Percentiles rank a stretch among this genome's conserved stretches.
Evolutionary conservation across 2,888 invertebrate species (phyloP).

Genomic region (Oligia fasciuncula): DNA sequence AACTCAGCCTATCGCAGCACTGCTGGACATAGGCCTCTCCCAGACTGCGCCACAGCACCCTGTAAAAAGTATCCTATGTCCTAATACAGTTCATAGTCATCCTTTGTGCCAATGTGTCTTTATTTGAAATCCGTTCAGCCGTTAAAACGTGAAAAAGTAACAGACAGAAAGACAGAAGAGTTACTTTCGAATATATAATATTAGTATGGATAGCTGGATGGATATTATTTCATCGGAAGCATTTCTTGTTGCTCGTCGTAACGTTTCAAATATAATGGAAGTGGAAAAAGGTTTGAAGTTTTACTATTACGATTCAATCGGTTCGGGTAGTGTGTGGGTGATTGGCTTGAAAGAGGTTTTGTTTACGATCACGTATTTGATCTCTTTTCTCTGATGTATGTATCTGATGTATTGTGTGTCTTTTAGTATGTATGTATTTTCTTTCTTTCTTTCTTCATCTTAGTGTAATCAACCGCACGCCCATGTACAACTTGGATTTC

Average conservation of each 20-base stretch:
- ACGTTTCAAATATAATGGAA: constrained; percentile 39
- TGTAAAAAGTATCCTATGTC: not conserved
- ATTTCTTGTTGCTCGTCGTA: constrained; percentile 49
- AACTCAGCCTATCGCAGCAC: no score
- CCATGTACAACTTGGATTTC: not conserved
- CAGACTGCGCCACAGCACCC: no score
- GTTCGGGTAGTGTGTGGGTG: constrained; percentile 19
- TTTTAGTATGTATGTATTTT: not conserved
- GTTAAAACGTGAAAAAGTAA: not conserved
- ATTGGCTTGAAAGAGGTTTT: not conserved
- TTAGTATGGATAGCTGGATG: not conserved
- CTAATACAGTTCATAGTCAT: not conserved
- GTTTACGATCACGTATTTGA: constrained; percentile 27
- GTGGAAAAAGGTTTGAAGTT: constrained; percentile 43
- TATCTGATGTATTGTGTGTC: not conserved
- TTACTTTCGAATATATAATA: not conserved
- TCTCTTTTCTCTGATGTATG: not conserved
- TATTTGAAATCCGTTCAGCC: not conserved
- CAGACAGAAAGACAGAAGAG: not conserved
- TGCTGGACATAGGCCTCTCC: no score
- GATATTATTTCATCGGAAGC: constrained; percentile 52
- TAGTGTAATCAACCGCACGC: no score
- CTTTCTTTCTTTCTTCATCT: not conserved
- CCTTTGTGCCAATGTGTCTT: not conserved
- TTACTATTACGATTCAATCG: constrained; percentile 35